phyloP scores from a whole-genome alignment of 2,888 invertebrate genomes.

The Caenorhabditis macrosperma region DNA sequence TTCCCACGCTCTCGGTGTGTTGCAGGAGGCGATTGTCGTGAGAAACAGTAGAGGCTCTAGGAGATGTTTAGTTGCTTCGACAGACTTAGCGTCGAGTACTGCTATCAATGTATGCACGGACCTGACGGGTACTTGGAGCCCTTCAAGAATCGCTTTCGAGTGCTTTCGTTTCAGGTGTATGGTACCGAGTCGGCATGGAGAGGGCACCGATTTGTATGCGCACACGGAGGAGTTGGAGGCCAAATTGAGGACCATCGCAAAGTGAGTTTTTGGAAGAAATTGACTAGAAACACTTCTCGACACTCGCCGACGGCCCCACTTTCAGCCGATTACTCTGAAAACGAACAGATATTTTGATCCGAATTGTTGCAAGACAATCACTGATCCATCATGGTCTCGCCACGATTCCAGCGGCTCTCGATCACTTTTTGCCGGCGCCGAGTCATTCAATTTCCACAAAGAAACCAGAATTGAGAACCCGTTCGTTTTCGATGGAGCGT shows the following conservation, averaged over 20 bases:
- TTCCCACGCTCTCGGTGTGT: not conserved
- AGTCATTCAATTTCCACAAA: too few species aligned
- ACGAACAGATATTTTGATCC: too few species aligned
- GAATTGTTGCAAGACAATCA: too few species aligned
- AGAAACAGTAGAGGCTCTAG: not conserved
- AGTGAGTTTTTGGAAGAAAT: conserved; percentile 20
- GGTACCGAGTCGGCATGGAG: conserved; percentile 48
- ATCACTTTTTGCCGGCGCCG: too few species aligned
- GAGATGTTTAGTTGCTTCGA: conserved; percentile 28
- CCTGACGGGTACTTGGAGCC: conserved; percentile 58
- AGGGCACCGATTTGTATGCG: conserved; percentile 22
- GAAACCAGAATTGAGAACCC: too few species aligned
- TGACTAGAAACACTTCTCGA: conserved; percentile 1
- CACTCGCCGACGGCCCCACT: too few species aligned
- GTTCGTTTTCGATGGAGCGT: not conserved
- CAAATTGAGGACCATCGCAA: conserved; percentile 41
- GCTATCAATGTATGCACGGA: conserved; percentile 49
- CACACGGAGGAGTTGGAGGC: conserved; percentile 44
- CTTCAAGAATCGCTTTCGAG: too few species aligned
- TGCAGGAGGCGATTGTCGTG: not conserved
- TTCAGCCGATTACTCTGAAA: not conserved
- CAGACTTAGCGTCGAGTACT: conserved; percentile 26
- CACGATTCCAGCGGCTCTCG: too few species aligned
- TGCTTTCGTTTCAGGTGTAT: conserved; percentile 53
- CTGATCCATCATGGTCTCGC: too few species aligned